A percentile compares a stretch with the other conserved stretches of the same genome.
Conservation (phyloP, 2,113 vertebrate species). For the Solea solea region DNA sequence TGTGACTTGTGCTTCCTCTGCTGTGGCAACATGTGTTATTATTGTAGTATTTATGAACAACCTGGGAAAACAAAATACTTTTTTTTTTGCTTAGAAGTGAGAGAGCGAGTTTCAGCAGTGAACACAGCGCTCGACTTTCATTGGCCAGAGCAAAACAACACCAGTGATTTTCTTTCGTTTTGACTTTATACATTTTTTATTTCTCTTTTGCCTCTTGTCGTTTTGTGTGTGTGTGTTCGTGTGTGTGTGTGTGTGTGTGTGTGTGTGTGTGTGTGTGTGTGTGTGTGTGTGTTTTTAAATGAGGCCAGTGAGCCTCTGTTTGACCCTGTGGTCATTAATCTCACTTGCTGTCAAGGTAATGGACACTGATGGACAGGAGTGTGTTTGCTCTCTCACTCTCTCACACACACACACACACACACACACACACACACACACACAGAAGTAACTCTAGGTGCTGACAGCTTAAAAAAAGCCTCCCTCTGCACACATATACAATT, state of each 20-base stretch:
- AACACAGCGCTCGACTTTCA: no score
- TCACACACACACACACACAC: constrained; percentile 29
- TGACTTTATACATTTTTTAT: no score
- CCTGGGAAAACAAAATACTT: no score
- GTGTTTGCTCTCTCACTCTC: constrained; percentile 65
- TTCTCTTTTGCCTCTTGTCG: not conserved
- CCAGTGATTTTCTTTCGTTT: no score
- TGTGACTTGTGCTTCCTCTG: no score
- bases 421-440: constrained; percentile 33
- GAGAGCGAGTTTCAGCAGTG: no score
- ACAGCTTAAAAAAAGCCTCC: constrained; percentile 63
- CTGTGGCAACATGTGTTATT: no score
- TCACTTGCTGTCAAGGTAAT: constrained; percentile 83
- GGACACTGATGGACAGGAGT: constrained; percentile 82
- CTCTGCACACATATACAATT: constrained; percentile 43
- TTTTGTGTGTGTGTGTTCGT: constrained; percentile 13
- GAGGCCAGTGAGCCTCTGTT: constrained; percentile 50
- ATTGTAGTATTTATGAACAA: no score
- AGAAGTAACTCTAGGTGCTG: constrained; percentile 55
- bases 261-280: constrained; percentile 49
- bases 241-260: constrained; percentile 47
- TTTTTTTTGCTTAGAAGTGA: no score
- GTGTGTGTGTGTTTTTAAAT: constrained; percentile 45
- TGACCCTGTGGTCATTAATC: constrained; percentile 87
- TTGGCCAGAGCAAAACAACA: no score